A percentile compares a stretch with the other conserved stretches of the same genome.
These are phyloP conservation scores for Castor canadensis DNA, from an alignment of 2,113 vertebrate genomes.

Conservation along the genomic window DNA sequence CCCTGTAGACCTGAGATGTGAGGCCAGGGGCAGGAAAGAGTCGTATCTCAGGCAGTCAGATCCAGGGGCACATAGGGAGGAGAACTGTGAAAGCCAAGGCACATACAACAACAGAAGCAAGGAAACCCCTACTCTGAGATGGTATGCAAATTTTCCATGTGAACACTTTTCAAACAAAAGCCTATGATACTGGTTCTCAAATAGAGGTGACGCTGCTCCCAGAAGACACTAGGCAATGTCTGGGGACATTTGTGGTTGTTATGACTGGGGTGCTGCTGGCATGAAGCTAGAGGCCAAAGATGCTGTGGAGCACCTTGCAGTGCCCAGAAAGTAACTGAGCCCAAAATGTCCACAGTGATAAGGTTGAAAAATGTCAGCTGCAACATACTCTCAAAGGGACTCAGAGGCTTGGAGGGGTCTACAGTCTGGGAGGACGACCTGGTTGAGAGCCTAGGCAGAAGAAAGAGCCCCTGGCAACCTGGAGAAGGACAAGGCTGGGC, in stretches of 20 bases:
- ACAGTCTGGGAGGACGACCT: background rate
- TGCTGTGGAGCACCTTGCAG: background rate
- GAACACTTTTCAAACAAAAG: background rate
- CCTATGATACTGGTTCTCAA: background rate
- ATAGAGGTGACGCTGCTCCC: background rate
- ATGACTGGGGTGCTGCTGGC: background rate
- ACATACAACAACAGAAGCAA: background rate
- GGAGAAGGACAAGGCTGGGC: background rate
- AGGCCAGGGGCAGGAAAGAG: background rate
- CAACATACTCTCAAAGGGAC: background rate
- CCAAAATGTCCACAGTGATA: background rate
- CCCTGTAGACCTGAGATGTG: background rate
- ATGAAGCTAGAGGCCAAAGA: background rate
- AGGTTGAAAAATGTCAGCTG: background rate
- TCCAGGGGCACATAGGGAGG: background rate
- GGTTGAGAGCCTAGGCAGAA: background rate
- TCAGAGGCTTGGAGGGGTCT: background rate
- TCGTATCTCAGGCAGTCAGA: background rate
- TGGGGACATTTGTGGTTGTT: background rate
- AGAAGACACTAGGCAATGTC: background rate
- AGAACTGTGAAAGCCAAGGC: background rate
- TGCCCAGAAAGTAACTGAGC: background rate
- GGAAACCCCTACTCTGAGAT: too few species aligned
- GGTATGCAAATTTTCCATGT: rapidly evolving
- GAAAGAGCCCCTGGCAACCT: background rate